Conservation (phyloP, 53 echinoderm and acorn worm genomes). For the Luidia sarsii region DNA sequence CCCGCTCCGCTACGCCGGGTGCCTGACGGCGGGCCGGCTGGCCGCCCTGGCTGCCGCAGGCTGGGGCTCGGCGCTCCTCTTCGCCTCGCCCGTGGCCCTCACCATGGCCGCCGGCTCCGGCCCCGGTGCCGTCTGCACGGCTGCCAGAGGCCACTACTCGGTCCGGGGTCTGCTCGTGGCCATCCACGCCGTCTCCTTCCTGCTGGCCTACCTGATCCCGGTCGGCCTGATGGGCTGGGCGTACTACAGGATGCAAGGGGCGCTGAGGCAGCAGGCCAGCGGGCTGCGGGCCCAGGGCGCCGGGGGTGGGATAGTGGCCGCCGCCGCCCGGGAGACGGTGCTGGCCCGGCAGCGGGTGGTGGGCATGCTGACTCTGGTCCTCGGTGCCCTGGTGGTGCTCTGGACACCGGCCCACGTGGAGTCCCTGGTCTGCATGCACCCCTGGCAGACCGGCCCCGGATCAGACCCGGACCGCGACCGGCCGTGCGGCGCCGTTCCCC, state of each 20-base stretch:
- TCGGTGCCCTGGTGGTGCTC: conserved; percentile 16
- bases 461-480: not conserved
- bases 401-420: conserved; percentile 3
- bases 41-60: not conserved
- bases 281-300: not conserved
- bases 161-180: not conserved
- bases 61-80: not conserved
- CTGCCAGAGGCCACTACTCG: no score
- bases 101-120: not conserved
- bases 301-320: not conserved
- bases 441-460: not conserved
- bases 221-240: conserved; percentile 23
- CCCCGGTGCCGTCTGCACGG: not conserved
- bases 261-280: not conserved
- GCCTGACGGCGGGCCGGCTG: not conserved
- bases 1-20: conserved; percentile 8
- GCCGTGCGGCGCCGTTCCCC: not conserved
- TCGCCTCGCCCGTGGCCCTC: not conserved
- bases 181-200: not conserved
- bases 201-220: not conserved
- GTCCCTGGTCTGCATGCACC: not conserved
- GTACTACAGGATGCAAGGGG: conserved; percentile 33
- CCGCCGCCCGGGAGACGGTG: conserved; percentile 14
- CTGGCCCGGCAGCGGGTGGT: conserved; percentile 18
- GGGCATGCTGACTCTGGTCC: conserved; percentile 15